These are phyloP conservation scores for Plotosus lineatus DNA, from an alignment of 2,113 vertebrate genomes.

Conservation along the genomic window DNA sequence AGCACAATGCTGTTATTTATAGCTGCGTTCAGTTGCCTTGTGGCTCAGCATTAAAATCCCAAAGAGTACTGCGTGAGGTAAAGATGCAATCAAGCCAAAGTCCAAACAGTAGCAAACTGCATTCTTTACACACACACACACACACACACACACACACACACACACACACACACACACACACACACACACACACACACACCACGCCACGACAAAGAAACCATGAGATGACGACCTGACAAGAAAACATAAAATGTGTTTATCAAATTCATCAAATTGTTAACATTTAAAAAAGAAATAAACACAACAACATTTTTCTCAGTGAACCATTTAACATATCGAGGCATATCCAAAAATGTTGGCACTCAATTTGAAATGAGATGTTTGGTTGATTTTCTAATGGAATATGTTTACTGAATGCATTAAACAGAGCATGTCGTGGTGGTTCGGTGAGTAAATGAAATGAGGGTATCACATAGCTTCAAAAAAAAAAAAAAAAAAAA, in stretches of 20 bases:
- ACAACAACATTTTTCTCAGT: not conserved
- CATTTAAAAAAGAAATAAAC: not conserved
- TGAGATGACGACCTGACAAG: not conserved
- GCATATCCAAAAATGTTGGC: not conserved
- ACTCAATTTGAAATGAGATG: not conserved
- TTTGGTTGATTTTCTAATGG: not conserved
- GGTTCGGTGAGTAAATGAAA: not conserved
- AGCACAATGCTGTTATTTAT: slow-evolving; percentile 21
- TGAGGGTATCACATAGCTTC: not conserved
- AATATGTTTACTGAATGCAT: not conserved
- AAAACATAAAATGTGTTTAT: not conserved
- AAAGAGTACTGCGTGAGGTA: not conserved
- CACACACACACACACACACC: not conserved
- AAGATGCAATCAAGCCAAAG: slow-evolving; percentile 9
- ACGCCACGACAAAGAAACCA: not conserved
- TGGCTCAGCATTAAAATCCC: slow-evolving; percentile 19
- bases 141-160: not conserved
- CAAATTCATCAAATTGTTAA: not conserved
- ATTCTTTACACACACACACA: slow-evolving; percentile 3
- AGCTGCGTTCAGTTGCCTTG: not conserved
- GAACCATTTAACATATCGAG: not conserved
- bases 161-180: slow-evolving; percentile 1
- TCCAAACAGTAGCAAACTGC: slow-evolving; percentile 18
- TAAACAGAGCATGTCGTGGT: not conserved
- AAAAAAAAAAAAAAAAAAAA: too few relatives aligned